These are phyloP conservation scores for Phalera bucephala DNA, from an alignment of 2,888 invertebrate genomes.

Conservation along the genomic window DNA sequence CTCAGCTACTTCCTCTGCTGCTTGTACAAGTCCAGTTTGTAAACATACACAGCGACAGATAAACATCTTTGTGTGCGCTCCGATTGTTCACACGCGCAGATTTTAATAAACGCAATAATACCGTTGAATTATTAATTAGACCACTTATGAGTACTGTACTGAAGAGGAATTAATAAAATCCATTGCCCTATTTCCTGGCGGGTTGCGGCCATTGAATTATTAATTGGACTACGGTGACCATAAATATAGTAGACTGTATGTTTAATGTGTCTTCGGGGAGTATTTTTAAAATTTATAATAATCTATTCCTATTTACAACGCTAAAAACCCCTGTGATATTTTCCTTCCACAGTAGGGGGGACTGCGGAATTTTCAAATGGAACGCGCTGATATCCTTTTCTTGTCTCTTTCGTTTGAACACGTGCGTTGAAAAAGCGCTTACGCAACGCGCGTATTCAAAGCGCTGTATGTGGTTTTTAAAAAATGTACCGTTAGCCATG, in stretches of 20 bases:
- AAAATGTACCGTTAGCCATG: too few species aligned
- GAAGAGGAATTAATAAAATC: slow-evolving; percentile 46
- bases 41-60: slow-evolving; percentile 52
- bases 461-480: too few species aligned
- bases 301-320: too few species aligned
- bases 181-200: slow-evolving; percentile 50
- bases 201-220: slow-evolving; percentile 67
- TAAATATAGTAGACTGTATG: slow-evolving; percentile 31
- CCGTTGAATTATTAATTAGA: slow-evolving; percentile 39
- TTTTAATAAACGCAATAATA: slow-evolving; percentile 43
- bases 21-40: slow-evolving; percentile 43
- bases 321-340: too few species aligned
- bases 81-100: slow-evolving; percentile 44
- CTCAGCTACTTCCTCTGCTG: too few species aligned
- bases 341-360: too few species aligned
- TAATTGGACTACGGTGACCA: slow-evolving; percentile 54
- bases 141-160: slow-evolving; percentile 37
- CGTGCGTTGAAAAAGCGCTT: too few species aligned
- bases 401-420: too few species aligned
- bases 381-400: too few species aligned
- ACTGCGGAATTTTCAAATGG: too few species aligned
- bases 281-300: too few species aligned
- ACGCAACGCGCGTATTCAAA: too few species aligned
- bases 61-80: slow-evolving; percentile 54
- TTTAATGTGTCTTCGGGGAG: slow-evolving; percentile 14